A percentile compares a stretch with the other conserved stretches of the same genome.
phyloP scores from a whole-genome alignment of 2,888 invertebrate genomes.

The Tetramorium bicarinatum region DNA sequence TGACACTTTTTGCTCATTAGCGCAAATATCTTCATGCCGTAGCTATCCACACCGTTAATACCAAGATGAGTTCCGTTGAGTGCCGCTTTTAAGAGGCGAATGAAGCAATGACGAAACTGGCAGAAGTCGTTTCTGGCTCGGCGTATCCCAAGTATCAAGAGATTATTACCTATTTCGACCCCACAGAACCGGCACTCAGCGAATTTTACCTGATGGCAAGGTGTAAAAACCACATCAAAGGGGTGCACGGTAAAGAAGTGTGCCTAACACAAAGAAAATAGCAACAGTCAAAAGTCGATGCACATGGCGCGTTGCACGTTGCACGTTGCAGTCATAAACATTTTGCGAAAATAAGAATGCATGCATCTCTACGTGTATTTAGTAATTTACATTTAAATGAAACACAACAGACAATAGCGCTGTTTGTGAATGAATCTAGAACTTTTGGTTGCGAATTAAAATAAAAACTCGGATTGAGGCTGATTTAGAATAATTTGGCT shows the following conservation, averaged over 20 bases:
- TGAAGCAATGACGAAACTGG: constrained; percentile 24
- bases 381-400: constrained; percentile 5
- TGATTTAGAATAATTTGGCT: background rate
- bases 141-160: constrained; percentile 15
- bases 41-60: constrained; percentile 14
- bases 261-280: constrained; percentile 8
- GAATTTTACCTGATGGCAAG: constrained; percentile 31
- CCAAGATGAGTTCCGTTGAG: constrained; percentile 44
- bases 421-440: background rate
- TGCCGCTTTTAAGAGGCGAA: constrained; percentile 54
- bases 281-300: background rate
- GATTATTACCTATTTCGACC: constrained; percentile 47
- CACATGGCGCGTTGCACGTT: background rate
- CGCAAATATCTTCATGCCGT: constrained; percentile 34
- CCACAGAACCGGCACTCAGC: constrained; percentile 11
- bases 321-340: background rate
- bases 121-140: constrained; percentile 22
- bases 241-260: background rate
- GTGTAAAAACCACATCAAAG: constrained; percentile 46
- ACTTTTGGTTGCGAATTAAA: background rate
- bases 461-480: background rate
- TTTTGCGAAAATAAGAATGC: background rate
- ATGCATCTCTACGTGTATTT: constrained; percentile 1
- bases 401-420: background rate
- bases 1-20: constrained; percentile 41